Percentiles rank a stretch among this genome's conserved stretches.
phyloP scores from a whole-genome alignment of 2,797 vertebrate genomes.

The Poecile montanus region DNA sequence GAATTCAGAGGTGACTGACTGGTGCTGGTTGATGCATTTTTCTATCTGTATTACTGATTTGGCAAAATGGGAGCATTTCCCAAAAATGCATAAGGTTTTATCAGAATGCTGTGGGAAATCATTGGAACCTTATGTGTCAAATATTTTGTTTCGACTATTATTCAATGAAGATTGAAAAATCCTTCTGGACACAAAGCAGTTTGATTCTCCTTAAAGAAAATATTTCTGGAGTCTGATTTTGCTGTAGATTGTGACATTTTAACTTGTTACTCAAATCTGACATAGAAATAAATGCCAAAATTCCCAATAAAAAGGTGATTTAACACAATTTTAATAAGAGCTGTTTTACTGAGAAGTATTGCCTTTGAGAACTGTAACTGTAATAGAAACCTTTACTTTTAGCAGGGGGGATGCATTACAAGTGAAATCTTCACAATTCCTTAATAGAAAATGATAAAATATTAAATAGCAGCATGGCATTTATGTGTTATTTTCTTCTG shows the following conservation, averaged over 20 bases:
- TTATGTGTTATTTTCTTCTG: background rate
- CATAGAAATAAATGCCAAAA: background rate
- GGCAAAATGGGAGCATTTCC: background rate
- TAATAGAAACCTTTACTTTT: background rate
- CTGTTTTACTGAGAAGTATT: background rate
- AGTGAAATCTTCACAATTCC: background rate
- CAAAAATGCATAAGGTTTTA: background rate
- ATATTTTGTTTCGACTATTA: background rate
- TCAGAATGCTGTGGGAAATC: background rate
- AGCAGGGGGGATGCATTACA: background rate
- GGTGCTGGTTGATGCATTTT: background rate
- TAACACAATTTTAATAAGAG: background rate
- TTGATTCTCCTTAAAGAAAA: background rate
- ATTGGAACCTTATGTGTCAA: background rate
- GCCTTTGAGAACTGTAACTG: background rate
- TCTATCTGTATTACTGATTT: background rate
- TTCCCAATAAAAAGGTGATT: background rate
- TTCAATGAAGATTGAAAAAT: background rate
- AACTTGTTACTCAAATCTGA: background rate
- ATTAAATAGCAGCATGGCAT: background rate
- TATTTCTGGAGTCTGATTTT: background rate
- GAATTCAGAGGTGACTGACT: background rate
- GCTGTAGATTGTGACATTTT: background rate
- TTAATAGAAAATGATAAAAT: background rate
- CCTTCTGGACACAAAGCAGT: background rate